Conservation (phyloP, 2,888 invertebrate genomes). For the Drosophila testacea region DNA sequence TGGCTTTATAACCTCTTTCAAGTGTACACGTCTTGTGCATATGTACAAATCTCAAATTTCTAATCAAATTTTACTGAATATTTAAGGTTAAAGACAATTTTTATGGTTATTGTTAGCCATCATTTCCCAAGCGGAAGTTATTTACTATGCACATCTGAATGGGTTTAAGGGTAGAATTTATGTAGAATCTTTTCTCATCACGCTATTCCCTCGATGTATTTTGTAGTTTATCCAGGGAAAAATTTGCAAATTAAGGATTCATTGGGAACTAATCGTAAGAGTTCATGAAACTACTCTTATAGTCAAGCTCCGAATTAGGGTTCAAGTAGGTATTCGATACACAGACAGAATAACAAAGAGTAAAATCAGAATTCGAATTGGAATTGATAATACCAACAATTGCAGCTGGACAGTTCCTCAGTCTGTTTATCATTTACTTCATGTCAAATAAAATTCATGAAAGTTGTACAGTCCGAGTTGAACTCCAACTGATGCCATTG, state of each 20-base stretch:
- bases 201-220: too few species aligned
- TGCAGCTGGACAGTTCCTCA: not conserved
- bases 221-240: not conserved
- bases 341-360: not conserved
- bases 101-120: not conserved
- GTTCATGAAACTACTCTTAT: too few species aligned
- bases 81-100: slow-evolving; percentile 28
- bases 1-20: not conserved
- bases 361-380: not conserved
- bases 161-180: not conserved
- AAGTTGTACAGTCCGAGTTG: not conserved
- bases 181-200: not conserved
- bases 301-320: not conserved
- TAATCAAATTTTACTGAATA: slow-evolving; percentile 50
- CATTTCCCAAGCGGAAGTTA: slow-evolving; percentile 27
- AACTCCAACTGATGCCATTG: not conserved
- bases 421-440: slow-evolving; percentile 5
- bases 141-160: not conserved
- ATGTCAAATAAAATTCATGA: not conserved
- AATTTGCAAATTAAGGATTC: not conserved
- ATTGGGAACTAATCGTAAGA: not conserved
- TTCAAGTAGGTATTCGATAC: not conserved
- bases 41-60: slow-evolving; percentile 37
- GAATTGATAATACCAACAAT: not conserved
- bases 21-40: not conserved